These are phyloP conservation scores for Gadopsis bispinosus DNA, from an alignment of 2,797 vertebrate species.

Conservation along the genomic window DNA sequence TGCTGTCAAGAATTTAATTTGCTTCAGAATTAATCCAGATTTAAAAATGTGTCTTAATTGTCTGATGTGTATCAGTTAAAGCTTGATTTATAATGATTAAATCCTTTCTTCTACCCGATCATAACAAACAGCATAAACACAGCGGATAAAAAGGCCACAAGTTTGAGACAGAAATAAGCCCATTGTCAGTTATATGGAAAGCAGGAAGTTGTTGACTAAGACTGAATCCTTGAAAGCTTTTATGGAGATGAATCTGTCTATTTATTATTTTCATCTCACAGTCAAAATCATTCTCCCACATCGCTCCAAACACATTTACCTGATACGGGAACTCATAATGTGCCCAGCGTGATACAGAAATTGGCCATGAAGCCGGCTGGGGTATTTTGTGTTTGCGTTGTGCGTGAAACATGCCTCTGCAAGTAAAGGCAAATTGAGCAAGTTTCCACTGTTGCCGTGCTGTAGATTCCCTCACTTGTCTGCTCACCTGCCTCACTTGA, in stretches of 20 bases:
- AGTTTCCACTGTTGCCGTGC: conserved; percentile 14
- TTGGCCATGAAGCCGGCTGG: conserved; percentile 43
- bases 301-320: conserved; percentile 66
- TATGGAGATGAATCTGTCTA: conserved; percentile 65
- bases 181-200: conserved; percentile 37
- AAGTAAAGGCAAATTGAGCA: conserved; percentile 41
- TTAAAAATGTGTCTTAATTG: conserved; percentile 30
- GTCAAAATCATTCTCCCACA: conserved; percentile 50
- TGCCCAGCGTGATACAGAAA: conserved; percentile 67
- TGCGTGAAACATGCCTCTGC: conserved; percentile 17
- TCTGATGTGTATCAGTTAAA: conserved; percentile 34
- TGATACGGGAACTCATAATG: conserved; percentile 68
- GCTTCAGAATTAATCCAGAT: conserved; percentile 44
- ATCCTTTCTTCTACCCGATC: conserved; percentile 1
- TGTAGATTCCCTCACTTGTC: conserved; percentile 35
- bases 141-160: conserved; percentile 4
- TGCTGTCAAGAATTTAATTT: conserved; percentile 41
- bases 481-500: conserved; percentile 28
- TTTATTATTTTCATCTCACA: conserved; percentile 60
- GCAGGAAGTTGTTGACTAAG: conserved; percentile 50
- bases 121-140: conserved; percentile 24
- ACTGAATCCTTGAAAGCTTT: conserved; percentile 63
- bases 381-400: conserved; percentile 33
- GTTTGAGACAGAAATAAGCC: conserved; percentile 35
- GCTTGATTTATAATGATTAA: conserved; percentile 43